These are phyloP conservation scores for Homarus gammarus DNA, from an alignment of 2,888 invertebrate species.

Conservation along the genomic window DNA sequence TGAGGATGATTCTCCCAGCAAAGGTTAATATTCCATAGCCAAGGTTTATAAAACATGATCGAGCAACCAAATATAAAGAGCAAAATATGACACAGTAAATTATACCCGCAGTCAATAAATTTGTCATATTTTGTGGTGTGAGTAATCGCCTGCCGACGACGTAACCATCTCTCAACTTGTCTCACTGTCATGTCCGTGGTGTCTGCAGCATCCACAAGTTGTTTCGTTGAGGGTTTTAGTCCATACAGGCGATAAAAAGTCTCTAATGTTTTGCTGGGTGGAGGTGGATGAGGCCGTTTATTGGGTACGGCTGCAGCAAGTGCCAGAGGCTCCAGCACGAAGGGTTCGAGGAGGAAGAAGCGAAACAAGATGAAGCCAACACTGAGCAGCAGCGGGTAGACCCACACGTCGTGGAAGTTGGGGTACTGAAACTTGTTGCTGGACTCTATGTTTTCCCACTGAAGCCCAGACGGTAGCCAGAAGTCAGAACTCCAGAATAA, in stretches of 20 bases:
- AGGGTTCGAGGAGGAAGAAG: constrained; percentile 37
- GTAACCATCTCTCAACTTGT: constrained; percentile 53
- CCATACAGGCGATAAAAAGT: constrained; percentile 19
- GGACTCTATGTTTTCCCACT: constrained; percentile 92
- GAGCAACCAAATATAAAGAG: constrained; percentile 84
- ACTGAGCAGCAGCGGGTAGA: constrained; percentile 57
- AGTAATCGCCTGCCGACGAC: constrained; percentile 87
- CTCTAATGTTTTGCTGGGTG: constrained; percentile 17
- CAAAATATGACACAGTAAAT: constrained; percentile 39
- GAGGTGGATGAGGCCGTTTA: constrained; percentile 37
- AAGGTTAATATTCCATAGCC: constrained; percentile 93
- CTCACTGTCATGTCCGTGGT: constrained; percentile 29
- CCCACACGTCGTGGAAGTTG: constrained; percentile 53
- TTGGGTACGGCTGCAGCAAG: constrained; percentile 32
- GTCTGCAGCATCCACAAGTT: background rate
- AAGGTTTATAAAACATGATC: constrained; percentile 95
- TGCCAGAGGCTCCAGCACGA: constrained; percentile 42
- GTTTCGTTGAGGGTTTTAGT: background rate
- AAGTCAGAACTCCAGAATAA: constrained; percentile 90
- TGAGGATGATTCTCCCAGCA: constrained; percentile 90
- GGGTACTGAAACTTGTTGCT: constrained; percentile 84
- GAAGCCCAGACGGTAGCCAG: constrained; percentile 94
- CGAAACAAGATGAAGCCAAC: background rate
- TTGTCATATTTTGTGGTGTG: constrained; percentile 93
- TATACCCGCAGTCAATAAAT: constrained; percentile 90